Evolutionary conservation across 1,140 invertebrate genomes (phyloP).

Genomic region (Rhynchophorus ferrugineus): DNA sequence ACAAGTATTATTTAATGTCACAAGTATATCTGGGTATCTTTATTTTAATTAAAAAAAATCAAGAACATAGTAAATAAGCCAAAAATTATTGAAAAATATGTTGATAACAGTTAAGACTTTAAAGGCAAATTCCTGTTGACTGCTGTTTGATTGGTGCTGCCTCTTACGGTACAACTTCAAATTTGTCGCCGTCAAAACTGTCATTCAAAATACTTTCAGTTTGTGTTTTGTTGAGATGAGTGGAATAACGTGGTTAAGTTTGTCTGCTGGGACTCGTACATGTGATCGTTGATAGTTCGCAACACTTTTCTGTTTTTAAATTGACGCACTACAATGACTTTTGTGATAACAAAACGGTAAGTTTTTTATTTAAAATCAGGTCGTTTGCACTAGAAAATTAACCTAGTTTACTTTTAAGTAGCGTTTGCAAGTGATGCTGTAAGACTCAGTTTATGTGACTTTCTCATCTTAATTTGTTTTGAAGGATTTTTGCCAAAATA

Average conservation of each 20-base stretch:
- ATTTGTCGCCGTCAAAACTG: slow-evolving; percentile 10
- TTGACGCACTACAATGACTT: slow-evolving; percentile 14
- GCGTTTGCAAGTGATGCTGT: slow-evolving; percentile 9
- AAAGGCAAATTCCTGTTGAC: too few species aligned
- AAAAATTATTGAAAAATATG: too few species aligned
- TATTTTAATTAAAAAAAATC: too few species aligned
- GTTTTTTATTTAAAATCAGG: background rate
- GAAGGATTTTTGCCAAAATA: too few species aligned
- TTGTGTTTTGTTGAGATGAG: slow-evolving; percentile 20
- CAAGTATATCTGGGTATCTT: too few species aligned
- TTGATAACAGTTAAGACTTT: too few species aligned
- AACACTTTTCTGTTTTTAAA: slow-evolving; percentile 9
- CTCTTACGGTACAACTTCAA: slow-evolving; percentile 2
- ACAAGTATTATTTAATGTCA: too few species aligned
- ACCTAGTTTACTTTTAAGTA: slow-evolving; percentile 5
- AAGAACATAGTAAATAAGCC: too few species aligned
- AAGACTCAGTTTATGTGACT: too few species aligned
- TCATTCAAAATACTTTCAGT: slow-evolving; percentile 5
- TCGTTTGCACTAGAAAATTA: background rate
- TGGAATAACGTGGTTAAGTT: slow-evolving; percentile 15
- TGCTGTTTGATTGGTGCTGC: slow-evolving; percentile 7
- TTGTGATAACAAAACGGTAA: slow-evolving; percentile 17
- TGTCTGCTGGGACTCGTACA: slow-evolving; percentile 7
- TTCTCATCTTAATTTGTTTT: too few species aligned
- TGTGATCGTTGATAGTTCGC: slow-evolving; percentile 10